These are phyloP conservation scores for Microtus californicus DNA, from an alignment of 2,797 vertebrate species.

Conservation along the genomic window DNA sequence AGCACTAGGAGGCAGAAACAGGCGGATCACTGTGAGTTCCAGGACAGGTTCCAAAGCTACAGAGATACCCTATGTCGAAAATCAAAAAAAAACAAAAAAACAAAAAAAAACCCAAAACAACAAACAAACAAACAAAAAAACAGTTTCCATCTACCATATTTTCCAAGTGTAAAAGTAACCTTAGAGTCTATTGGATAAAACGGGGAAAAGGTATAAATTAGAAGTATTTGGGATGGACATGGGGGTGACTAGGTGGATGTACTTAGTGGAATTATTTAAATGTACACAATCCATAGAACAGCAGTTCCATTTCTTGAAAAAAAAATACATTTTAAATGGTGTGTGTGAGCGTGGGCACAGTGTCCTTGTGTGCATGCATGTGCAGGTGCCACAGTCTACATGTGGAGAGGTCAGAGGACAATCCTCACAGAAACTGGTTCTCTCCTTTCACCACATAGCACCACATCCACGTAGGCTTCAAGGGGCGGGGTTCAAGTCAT, in stretches of 20 bases:
- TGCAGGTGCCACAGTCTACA: background rate
- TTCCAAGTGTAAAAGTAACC: background rate
- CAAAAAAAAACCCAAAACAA: too few species aligned
- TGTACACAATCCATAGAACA: background rate
- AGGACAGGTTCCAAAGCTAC: too few species aligned
- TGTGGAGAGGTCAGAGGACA: background rate
- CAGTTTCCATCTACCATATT: background rate
- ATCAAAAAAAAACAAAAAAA: too few species aligned
- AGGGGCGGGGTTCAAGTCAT: background rate
- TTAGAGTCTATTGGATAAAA: background rate
- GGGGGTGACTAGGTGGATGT: background rate
- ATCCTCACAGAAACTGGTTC: background rate
- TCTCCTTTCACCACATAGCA: background rate
- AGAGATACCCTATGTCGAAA: too few species aligned
- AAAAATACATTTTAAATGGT: background rate
- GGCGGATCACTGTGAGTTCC: too few species aligned
- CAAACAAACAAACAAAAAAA: background rate
- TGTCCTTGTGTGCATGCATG: background rate
- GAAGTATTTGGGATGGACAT: background rate
- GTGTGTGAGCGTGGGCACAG: background rate
- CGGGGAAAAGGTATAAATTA: background rate
- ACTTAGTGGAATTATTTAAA: constrained; percentile 10
- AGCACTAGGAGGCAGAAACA: too few species aligned
- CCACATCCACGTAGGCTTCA: background rate
- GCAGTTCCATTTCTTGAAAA: background rate